Conservation (phyloP, 2,888 invertebrate species). For the Allolobophora icterica region DNA sequence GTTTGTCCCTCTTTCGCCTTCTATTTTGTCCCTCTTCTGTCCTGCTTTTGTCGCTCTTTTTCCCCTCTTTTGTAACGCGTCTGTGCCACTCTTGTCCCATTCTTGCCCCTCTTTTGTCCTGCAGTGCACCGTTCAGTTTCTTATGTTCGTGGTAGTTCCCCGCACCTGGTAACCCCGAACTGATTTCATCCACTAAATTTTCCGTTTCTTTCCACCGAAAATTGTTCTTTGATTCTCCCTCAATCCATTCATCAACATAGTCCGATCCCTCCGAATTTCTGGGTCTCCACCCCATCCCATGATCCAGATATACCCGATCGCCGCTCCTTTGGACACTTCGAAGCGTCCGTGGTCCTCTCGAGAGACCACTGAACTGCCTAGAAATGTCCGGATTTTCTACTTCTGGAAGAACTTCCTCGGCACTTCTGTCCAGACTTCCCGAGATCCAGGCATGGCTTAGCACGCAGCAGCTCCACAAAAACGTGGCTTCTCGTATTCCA, state of each 20-base stretch:
- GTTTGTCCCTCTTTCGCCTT: neutral
- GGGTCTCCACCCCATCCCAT: neutral
- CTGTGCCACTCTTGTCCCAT: neutral
- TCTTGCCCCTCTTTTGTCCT: neutral
- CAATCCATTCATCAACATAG: neutral
- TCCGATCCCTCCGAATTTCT: neutral
- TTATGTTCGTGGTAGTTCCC: neutral
- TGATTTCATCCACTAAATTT: neutral
- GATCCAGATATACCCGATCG: neutral
- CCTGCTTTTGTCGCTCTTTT: neutral
- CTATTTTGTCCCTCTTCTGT: neutral
- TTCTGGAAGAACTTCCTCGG: neutral
- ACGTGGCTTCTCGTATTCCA: neutral
- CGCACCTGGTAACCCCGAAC: neutral
- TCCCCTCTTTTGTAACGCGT: too few relatives aligned
- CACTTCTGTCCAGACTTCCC: neutral
- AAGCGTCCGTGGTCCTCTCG: neutral
- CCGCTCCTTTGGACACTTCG: neutral
- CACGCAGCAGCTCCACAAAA: neutral
- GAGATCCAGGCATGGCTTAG: neutral
- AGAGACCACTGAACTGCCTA: neutral
- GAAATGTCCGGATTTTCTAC: neutral
- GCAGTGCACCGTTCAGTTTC: neutral
- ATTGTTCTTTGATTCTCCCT: neutral
- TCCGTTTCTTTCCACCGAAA: neutral